phyloP scores from a whole-genome alignment of 1,140 invertebrate genomes.

The Cherax quadricarinatus region DNA sequence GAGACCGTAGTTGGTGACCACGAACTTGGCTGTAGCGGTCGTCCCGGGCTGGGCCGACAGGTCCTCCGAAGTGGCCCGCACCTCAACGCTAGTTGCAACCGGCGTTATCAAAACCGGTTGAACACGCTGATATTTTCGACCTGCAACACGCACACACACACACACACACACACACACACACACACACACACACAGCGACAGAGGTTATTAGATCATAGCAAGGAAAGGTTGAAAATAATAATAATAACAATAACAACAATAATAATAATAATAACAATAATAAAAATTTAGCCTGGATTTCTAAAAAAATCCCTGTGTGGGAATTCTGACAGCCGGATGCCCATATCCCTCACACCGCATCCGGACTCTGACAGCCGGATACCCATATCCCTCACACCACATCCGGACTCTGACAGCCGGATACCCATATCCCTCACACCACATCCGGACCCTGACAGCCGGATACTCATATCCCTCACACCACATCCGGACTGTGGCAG shows the following conservation, averaged over 20 bases:
- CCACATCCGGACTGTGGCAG: background rate
- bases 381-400: too few relatives aligned
- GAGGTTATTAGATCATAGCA: too few relatives aligned
- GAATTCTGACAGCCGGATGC: too few relatives aligned
- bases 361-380: background rate
- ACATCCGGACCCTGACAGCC: too few relatives aligned
- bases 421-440: background rate
- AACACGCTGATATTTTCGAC: background rate
- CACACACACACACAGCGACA: too few relatives aligned
- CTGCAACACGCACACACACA: background rate
- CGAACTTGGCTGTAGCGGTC: slow-evolving; percentile 8
- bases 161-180: too few relatives aligned
- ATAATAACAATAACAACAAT: too few relatives aligned
- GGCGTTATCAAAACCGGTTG: slow-evolving; percentile 23
- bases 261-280: too few relatives aligned
- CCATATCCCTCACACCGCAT: background rate
- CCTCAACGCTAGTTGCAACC: slow-evolving; percentile 28
- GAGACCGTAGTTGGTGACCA: slow-evolving; percentile 46
- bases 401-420: background rate
- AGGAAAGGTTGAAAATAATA: too few relatives aligned
- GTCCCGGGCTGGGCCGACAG: slow-evolving; percentile 25
- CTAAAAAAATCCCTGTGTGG: too few relatives aligned
- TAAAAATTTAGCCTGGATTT: too few relatives aligned
- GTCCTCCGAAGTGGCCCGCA: slow-evolving; percentile 36
- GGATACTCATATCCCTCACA: too few relatives aligned